Conservation (phyloP, 1,140 invertebrate species). For the Drosophila paulistorum region DNA sequence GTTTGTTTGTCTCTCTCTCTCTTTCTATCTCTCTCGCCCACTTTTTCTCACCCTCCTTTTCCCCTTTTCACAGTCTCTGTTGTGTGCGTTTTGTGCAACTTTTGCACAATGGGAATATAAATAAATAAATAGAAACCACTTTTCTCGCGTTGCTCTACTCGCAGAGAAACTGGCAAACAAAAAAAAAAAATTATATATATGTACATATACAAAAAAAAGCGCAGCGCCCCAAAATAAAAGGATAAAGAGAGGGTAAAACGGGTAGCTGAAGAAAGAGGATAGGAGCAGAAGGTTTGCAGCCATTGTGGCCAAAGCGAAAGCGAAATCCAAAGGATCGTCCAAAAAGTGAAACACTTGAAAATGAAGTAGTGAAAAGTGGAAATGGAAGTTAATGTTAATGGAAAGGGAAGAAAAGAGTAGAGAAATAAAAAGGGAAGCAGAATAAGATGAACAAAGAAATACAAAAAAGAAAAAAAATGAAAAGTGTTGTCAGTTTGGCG, state of each 20-base stretch:
- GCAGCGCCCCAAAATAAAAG: conserved; percentile 23
- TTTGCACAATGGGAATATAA: conserved; percentile 66
- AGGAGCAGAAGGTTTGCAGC: too few species aligned
- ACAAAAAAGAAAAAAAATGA: neutral
- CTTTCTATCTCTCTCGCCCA: too few species aligned
- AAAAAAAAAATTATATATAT: conserved; percentile 27
- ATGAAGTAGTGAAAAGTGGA: conserved; percentile 13
- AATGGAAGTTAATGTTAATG: neutral
- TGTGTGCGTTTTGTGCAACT: conserved; percentile 28
- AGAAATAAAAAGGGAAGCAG: neutral
- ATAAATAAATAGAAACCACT: conserved; percentile 78
- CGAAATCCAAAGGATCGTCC: conserved; percentile 42
- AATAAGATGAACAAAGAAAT: conserved; percentile 11
- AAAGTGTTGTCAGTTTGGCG: conserved; percentile 65
- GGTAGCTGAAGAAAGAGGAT: too few species aligned
- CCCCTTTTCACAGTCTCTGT: neutral
- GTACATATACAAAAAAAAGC: neutral
- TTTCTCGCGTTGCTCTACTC: conserved; percentile 53
- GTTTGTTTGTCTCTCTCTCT: neutral
- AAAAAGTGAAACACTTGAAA: conserved; percentile 49
- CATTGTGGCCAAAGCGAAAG: conserved; percentile 43
- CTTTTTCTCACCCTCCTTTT: neutral
- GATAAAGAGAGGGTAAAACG: neutral
- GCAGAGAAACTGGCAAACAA: conserved; percentile 51
- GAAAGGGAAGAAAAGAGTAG: neutral